phyloP scores from a whole-genome alignment of 2,797 vertebrate species.

The Chelmon rostratus region DNA sequence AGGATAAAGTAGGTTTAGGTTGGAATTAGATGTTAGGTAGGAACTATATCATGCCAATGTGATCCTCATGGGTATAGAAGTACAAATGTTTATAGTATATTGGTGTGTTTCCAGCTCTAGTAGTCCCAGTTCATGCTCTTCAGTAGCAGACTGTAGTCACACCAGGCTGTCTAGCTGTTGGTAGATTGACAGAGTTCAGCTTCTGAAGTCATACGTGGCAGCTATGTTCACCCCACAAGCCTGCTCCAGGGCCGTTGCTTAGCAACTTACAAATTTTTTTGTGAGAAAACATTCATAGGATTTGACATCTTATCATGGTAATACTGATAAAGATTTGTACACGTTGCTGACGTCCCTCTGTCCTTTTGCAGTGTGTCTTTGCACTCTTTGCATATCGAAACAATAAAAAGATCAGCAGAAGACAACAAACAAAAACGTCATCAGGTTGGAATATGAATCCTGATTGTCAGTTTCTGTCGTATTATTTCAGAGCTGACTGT shows the following conservation, averaged over 20 bases:
- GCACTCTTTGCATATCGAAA: too few relatives aligned
- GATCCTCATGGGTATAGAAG: not conserved
- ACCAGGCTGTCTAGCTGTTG: conserved; percentile 49
- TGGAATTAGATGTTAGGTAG: not conserved
- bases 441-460: not conserved
- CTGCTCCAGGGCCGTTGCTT: conserved; percentile 38
- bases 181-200: conserved; percentile 45
- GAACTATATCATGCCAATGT: not conserved
- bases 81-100: not conserved
- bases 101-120: not conserved
- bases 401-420: not conserved
- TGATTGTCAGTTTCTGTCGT: too few relatives aligned
- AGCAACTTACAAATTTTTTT: conserved; percentile 46
- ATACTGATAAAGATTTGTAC: not conserved
- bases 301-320: conserved; percentile 24
- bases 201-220: conserved; percentile 42
- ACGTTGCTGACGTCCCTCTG: not conserved
- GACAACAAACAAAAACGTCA: not conserved
- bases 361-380: not conserved
- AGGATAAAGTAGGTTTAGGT: not conserved
- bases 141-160: conserved; percentile 49
- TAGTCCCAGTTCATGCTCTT: conserved; percentile 8
- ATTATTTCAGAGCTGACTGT: not conserved
- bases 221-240: conserved; percentile 42
- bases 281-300: conserved; percentile 1